Base-by-base conservation (phyloP, 2,797 vertebrate species). In the Falco biarmicus region DNA sequence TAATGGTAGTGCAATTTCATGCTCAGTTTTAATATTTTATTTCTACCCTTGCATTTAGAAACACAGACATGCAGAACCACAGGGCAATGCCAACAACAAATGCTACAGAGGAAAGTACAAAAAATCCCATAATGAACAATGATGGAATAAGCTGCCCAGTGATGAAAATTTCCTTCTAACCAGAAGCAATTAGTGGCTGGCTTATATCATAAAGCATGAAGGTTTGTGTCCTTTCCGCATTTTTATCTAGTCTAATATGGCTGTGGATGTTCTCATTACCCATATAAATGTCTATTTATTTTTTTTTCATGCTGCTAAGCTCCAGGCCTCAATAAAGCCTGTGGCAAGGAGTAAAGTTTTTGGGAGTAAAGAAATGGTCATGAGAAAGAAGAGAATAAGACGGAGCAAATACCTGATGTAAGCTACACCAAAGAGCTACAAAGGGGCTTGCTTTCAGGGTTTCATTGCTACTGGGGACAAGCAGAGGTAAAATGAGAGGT, bases 91-190 rank as follows among this genome's bases (percentile, higher is more conserved):
- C 64, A 89, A 54, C 43, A 89, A 71, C 32, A 85, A 45, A 93
- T 68, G 60, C 68, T 80, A 73, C 45, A 66, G 85, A 87, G 51
- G 34, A 90, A 89, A 84, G 54, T 77, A 56, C 4, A 10, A 93
- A 95, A 94, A 94, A 90, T 92, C 64, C 29, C 50, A 50, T 92
- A 83, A 92, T 68, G 39, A 87, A 54, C 70, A 93, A 84, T 39
- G 68, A 89, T 83, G 75, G 64, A 93, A 92, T 78, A 95, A 94
- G 68, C 56, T 87, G 45, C 53, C 37, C 68, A 43, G 53, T 87
- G 77, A 84, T 68, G 71, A 95, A 94, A 87, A 94, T 94, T 80
- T 95, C 86, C 90, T 95, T 92, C 75, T 90, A 92, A 90, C 60
- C 64, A 37, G 41, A 83, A 95, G 86, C 80, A 94, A 87, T 94